phyloP scores from a whole-genome alignment of 2,888 invertebrate species.

The Asteroscopus sphinx region DNA sequence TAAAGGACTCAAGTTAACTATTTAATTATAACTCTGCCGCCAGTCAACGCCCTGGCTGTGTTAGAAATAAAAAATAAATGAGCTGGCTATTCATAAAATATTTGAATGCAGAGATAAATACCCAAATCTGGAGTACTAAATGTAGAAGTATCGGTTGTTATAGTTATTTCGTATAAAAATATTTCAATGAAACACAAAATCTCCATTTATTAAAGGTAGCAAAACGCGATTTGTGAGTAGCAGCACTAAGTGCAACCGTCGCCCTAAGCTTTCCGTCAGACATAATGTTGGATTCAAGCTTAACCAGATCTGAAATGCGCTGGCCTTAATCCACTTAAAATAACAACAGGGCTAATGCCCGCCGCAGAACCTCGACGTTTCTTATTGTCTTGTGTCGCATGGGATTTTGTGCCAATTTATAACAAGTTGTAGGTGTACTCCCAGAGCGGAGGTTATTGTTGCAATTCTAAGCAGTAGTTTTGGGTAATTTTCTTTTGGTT shows the following conservation, averaged over 20 bases:
- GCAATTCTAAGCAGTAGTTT: conserved; percentile 29
- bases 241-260: conserved; percentile 76
- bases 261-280: conserved; percentile 77
- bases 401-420: conserved; percentile 79
- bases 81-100: background rate
- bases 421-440: conserved; percentile 53
- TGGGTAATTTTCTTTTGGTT: conserved; percentile 16
- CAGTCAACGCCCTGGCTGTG: too few relatives aligned
- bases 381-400: conserved; percentile 77
- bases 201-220: conserved; percentile 34
- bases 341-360: conserved; percentile 84
- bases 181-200: conserved; percentile 24
- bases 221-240: conserved; percentile 44
- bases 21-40: too few relatives aligned
- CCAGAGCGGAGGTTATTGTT: conserved; percentile 34
- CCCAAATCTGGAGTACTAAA: background rate
- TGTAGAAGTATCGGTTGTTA: too few relatives aligned
- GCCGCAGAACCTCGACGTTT: conserved; percentile 69
- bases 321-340: conserved; percentile 88
- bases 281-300: conserved; percentile 83
- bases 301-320: conserved; percentile 87
- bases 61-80: too few relatives aligned
- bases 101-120: background rate
- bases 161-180: background rate
- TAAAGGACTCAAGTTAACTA: too few relatives aligned